These are phyloP conservation scores for Myathropa florea DNA, from an alignment of 2,888 invertebrate species.

Conservation along the genomic window DNA sequence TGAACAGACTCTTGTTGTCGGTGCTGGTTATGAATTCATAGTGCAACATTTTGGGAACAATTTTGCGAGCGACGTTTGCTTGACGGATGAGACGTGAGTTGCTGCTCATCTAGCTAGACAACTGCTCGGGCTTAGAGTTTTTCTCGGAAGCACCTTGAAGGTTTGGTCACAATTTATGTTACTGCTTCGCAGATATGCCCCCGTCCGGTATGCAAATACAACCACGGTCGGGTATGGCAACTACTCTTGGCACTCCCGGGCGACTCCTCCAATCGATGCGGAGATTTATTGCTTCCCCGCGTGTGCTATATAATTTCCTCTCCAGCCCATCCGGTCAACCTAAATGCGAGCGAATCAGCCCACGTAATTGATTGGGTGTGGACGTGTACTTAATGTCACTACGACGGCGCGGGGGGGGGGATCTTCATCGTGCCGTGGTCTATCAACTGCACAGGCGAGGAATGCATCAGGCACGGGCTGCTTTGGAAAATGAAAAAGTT, in stretches of 20 bases:
- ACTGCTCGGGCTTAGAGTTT: neutral
- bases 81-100: neutral
- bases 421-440: conserved; percentile 15
- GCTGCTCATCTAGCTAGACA: neutral
- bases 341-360: conserved; percentile 31
- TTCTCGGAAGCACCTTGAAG: neutral
- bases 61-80: neutral
- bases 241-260: neutral
- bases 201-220: conserved; percentile 4
- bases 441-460: conserved; percentile 35
- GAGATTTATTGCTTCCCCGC: conserved; percentile 39
- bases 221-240: conserved; percentile 7
- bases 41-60: conserved; percentile 66
- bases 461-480: conserved; percentile 28
- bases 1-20: conserved; percentile 76
- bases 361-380: conserved; percentile 65
- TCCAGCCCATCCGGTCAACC: conserved; percentile 12
- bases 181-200: neutral
- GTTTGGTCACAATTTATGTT: neutral
- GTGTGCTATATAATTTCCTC: conserved; percentile 43
- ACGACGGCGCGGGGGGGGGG: conserved; percentile 1
- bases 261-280: neutral
- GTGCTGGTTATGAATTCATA: conserved; percentile 75
- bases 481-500: conserved; percentile 25
- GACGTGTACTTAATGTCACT: conserved; percentile 57